Evolutionary conservation across 53 echinoderm and acorn worm genomes (phyloP).

Genomic region (Paelopatides confundens): DNA sequence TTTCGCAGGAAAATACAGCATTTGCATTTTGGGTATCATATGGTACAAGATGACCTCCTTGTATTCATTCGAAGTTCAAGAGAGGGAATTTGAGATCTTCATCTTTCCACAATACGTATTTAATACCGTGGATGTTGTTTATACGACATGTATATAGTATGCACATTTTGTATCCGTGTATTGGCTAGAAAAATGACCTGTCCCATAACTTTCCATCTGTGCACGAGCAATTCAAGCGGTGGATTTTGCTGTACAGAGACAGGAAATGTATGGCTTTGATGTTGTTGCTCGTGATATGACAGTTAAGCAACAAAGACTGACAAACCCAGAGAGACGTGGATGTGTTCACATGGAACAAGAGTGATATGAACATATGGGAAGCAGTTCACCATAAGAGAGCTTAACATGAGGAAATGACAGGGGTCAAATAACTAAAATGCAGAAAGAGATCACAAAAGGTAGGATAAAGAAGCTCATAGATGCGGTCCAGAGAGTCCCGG

Average conservation of each 20-base stretch:
- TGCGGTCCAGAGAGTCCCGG: not conserved
- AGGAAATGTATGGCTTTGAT: constrained; percentile 59
- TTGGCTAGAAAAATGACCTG: constrained; percentile 61
- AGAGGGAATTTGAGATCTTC: constrained; percentile 64
- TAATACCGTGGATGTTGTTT: constrained; percentile 72
- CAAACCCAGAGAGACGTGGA: no score
- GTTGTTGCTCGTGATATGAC: constrained; percentile 56
- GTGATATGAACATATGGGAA: no score
- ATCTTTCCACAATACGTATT: constrained; percentile 47
- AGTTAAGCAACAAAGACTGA: constrained; percentile 59
- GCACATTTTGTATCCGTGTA: constrained; percentile 70
- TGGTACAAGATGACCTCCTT: constrained; percentile 49
- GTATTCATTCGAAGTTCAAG: constrained; percentile 56
- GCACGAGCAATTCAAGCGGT: constrained; percentile 38
- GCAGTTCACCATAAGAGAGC: no score
- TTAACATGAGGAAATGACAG: no score
- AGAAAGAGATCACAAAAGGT: not conserved
- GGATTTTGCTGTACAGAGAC: constrained; percentile 69
- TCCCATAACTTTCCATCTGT: constrained; percentile 55
- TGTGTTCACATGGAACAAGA: no score
- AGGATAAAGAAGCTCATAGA: not conserved
- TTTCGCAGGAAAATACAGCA: not conserved
- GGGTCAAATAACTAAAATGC: no score
- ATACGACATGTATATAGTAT: constrained; percentile 67
- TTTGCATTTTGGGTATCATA: constrained; percentile 67